phyloP scores from a whole-genome alignment of 2,113 vertebrate species.

The Sphyrna mokarran region DNA sequence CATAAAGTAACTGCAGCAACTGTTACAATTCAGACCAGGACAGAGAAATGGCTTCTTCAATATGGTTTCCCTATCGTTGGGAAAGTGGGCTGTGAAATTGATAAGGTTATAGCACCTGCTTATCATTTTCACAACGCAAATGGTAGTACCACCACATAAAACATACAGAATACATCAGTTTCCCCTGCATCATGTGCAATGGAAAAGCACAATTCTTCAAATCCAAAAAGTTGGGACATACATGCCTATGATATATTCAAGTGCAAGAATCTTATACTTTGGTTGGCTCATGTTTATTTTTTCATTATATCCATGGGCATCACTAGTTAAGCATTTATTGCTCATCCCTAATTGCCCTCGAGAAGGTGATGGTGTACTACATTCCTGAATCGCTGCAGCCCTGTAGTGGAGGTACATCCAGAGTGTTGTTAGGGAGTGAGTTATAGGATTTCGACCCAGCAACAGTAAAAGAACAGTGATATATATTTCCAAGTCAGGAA shows the following conservation, averaged over 20 bases:
- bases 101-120: not conserved
- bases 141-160: not conserved
- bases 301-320: too few relatives aligned
- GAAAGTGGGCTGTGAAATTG: not conserved
- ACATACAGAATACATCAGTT: not conserved
- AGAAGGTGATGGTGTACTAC: too few relatives aligned
- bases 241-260: not conserved
- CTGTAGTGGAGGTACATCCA: too few relatives aligned
- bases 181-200: not conserved
- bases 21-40: not conserved
- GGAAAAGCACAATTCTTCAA: not conserved
- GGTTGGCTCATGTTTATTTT: not conserved
- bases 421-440: too few relatives aligned
- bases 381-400: too few relatives aligned
- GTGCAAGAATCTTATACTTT: not conserved
- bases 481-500: too few relatives aligned
- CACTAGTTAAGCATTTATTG: too few relatives aligned
- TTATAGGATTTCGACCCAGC: too few relatives aligned
- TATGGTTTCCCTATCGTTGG: not conserved
- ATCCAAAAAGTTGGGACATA: not conserved
- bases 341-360: too few relatives aligned
- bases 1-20: not conserved
- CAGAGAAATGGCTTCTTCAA: not conserved
- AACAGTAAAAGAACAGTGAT: too few relatives aligned
- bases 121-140: not conserved